phyloP scores from a whole-genome alignment of 2,113 vertebrate species.

The Maccullochella peelii region DNA sequence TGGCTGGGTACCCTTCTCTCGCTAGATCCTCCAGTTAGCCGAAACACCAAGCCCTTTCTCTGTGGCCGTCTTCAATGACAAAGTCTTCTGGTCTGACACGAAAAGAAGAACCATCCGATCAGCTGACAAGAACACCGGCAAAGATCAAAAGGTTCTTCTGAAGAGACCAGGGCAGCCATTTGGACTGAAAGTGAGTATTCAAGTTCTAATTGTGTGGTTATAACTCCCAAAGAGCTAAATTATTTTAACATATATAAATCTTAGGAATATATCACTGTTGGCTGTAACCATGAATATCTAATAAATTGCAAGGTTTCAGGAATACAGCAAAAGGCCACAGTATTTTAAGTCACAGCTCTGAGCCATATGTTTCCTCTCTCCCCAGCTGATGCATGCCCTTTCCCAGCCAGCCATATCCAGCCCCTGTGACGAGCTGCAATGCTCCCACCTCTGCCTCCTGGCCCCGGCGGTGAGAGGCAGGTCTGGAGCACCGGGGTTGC shows the following conservation, averaged over 20 bases:
- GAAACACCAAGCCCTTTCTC: conserved; percentile 90
- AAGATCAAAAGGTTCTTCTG: conserved; percentile 86
- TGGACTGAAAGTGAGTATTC: conserved; percentile 86
- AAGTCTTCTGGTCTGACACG: conserved; percentile 91
- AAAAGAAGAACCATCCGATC: conserved; percentile 87
- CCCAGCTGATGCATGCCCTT: conserved; percentile 79
- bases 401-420: conserved; percentile 80
- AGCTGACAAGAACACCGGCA: conserved; percentile 88
- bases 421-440: conserved; percentile 81
- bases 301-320: neutral
- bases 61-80: conserved; percentile 87
- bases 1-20: neutral
- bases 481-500: neutral
- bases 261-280: neutral
- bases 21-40: conserved; percentile 87
- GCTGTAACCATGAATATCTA: neutral
- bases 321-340: neutral
- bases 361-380: neutral
- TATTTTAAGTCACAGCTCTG: neutral
- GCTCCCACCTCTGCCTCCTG: conserved; percentile 91
- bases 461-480: conserved; percentile 32
- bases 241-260: neutral
- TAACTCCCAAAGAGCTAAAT: neutral
- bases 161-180: conserved; percentile 90
- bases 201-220: neutral